A percentile compares a stretch with the other conserved stretches of the same genome.
These are phyloP conservation scores for Protobothrops flavoviridis DNA, from an alignment of 2,113 vertebrate genomes.

Conservation along the genomic window DNA sequence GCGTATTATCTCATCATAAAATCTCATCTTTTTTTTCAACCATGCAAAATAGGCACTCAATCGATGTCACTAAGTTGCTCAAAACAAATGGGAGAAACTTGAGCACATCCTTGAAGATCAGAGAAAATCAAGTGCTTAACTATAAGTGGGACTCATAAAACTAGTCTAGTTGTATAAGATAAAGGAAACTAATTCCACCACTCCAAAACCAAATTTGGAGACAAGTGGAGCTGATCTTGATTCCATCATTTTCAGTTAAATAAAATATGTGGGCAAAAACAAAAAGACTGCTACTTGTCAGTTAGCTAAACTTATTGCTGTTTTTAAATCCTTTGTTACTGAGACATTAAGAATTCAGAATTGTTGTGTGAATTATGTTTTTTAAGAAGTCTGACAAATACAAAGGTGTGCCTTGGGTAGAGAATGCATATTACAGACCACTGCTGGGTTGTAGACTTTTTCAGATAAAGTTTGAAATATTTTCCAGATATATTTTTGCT, in stretches of 20 bases:
- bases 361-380: background rate
- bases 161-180: background rate
- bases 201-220: background rate
- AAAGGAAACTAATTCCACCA: background rate
- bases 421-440: background rate
- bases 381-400: background rate
- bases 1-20: background rate
- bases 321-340: background rate
- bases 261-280: background rate
- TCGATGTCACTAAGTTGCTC: background rate
- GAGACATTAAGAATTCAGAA: background rate
- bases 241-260: background rate
- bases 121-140: background rate
- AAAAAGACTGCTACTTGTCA: background rate
- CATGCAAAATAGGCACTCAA: background rate
- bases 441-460: background rate
- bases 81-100: background rate
- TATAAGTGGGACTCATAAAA: background rate
- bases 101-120: background rate
- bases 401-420: background rate
- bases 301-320: background rate
- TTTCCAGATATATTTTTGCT: background rate
- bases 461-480: background rate
- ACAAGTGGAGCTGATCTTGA: background rate
- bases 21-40: background rate